Base-by-base conservation (phyloP, 2,888 invertebrate genomes). In the Aleiodes leptofemur region DNA sequence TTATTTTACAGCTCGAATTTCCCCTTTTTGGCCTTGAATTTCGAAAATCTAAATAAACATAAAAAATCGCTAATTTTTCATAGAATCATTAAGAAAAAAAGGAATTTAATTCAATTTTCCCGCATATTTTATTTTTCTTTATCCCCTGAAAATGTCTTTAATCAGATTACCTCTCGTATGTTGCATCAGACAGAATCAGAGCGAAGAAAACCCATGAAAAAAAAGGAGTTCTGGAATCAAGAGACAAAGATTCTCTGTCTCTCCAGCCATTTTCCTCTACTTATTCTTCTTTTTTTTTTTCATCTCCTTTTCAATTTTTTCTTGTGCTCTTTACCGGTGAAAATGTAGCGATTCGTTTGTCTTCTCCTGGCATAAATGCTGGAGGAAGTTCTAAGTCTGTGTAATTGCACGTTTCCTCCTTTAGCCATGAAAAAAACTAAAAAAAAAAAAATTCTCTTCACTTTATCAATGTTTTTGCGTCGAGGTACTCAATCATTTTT, bases 301-400 rank as follows among this genome's bases (percentile, higher is more conserved):
- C 6, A 14, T 31, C 13, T 38, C 7, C 14, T 38, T 14, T 29
- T 14, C 29, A 50, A 16, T 50, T 9, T 29, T 29, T 51, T 9
- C n/a, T 23, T 29, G 9, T n/a, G 13, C 31, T 68, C 23, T 31
- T 51, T 13, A 16, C n/a, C 13, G n/a, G 51, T 23, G n/a, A 13
- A n/a, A 68, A 51, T 50, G n/a, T 68, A n/a, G 14, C n/a, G 31
- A 34, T 31, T 68, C 31, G 31, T 68, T 68, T 68, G 31, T 51
- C n/a, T 29, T 31, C 31, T 14, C 51, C 31, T 29, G 13, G 11
- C 56, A 23, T 3, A 56, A 29, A 56, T 56, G 56, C 29, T 23
- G 56, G 29, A 56, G 38, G 4, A 38, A 38, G 38, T 38, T 38
- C 38, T 38, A 0, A 38, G 38, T 38, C 38, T 9, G 56, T 4